A percentile compares a stretch with the other conserved stretches of the same genome.
Conservation (phyloP, 2,888 invertebrate genomes). For the Sympetrum striolatum region DNA sequence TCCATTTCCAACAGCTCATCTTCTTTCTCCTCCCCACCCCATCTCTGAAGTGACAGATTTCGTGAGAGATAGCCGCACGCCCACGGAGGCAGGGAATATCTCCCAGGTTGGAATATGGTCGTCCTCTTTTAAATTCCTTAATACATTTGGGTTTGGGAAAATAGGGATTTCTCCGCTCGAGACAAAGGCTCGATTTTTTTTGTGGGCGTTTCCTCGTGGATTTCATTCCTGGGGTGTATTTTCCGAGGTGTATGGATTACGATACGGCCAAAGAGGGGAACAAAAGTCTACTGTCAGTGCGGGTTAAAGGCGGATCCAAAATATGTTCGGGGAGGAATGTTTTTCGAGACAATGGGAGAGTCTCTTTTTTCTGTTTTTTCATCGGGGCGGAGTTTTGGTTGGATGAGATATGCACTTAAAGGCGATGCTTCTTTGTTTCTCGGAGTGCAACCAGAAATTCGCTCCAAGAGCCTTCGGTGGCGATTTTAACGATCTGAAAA, state of each 20-base stretch:
- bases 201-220: not conserved
- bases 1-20: too few species aligned
- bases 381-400: not conserved
- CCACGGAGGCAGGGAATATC: not conserved
- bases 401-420: not conserved
- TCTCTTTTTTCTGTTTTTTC: not conserved
- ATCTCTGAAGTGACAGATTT: not conserved
- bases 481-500: not conserved
- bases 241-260: conserved; percentile 16
- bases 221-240: conserved; percentile 8
- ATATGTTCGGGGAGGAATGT: conserved; percentile 11
- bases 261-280: not conserved
- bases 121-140: not conserved
- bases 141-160: not conserved
- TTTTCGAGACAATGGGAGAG: not conserved
- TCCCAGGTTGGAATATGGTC: not conserved
- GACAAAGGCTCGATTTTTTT: not conserved
- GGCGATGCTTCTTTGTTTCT: not conserved
- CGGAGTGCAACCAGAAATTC: not conserved
- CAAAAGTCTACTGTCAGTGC: not conserved
- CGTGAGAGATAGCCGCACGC: not conserved
- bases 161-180: not conserved
- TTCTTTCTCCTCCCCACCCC: too few species aligned
- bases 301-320: not conserved
- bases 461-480: not conserved